A percentile compares a stretch with the other conserved stretches of the same genome.
Conservation (phyloP, 2,797 vertebrate species). For the Sardinella longiceps region DNA sequence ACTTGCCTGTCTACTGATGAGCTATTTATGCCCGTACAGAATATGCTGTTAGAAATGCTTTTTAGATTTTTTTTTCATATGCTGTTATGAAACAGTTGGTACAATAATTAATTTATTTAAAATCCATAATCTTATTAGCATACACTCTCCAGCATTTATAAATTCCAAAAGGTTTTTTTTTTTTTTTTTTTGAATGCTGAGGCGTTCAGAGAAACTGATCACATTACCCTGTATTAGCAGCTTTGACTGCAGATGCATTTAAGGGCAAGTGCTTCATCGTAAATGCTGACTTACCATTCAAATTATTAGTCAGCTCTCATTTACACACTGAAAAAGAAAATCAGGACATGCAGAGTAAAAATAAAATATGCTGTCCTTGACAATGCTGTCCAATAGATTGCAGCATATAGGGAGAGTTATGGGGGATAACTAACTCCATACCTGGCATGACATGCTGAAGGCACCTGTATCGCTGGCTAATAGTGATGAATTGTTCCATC, state of each 20-base stretch:
- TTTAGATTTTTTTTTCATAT: not conserved
- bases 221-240: not conserved
- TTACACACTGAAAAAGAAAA: not conserved
- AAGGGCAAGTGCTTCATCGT: not conserved
- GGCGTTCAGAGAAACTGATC: not conserved
- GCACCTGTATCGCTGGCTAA: not conserved
- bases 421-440: not conserved
- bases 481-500: conserved; percentile 19
- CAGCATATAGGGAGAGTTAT: not conserved
- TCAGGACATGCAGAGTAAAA: not conserved
- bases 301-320: not conserved
- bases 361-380: not conserved
- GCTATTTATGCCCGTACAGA: not conserved
- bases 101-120: conserved; percentile 1
- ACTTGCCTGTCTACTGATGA: not conserved
- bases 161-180: not conserved
- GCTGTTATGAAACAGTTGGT: conserved; percentile 5
- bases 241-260: conserved; percentile 2
- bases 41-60: not conserved
- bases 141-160: not conserved
- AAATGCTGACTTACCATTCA: not conserved
- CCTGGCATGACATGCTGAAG: not conserved
- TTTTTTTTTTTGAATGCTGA: not conserved
- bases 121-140: not conserved
- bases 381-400: not conserved